Percentiles rank a stretch among this genome's conserved stretches.
These are phyloP conservation scores for Hipposideros armiger DNA, from an alignment of 2,113 vertebrate species.

Conservation along the genomic window DNA sequence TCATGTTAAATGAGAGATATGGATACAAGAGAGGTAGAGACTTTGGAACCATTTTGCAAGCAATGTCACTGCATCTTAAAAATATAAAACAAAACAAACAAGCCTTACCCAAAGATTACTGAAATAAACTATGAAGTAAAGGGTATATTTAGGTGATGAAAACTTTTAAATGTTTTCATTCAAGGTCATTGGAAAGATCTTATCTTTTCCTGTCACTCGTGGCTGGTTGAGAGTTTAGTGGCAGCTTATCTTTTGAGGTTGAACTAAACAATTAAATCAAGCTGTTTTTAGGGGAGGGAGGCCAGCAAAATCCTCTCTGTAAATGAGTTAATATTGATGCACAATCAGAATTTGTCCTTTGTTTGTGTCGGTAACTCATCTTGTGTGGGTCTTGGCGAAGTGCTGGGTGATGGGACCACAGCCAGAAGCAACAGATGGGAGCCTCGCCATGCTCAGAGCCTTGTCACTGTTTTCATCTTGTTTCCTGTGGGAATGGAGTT, in stretches of 20 bases:
- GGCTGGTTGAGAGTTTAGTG: not conserved
- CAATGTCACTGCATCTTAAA: not conserved
- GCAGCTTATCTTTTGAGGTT: not conserved
- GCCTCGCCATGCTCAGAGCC: not conserved
- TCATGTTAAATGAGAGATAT: not conserved
- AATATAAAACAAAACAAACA: not conserved
- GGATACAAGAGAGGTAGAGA: not conserved
- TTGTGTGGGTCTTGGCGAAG: not conserved
- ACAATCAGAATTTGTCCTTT: not conserved
- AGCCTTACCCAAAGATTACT: not conserved
- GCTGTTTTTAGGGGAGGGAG: not conserved
- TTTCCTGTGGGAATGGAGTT: not conserved
- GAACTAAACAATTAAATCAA: not conserved
- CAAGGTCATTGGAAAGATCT: not conserved
- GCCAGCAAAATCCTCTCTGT: not conserved
- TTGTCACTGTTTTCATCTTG: not conserved
- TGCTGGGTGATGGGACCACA: not conserved
- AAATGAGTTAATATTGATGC: not conserved
- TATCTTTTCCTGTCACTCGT: not conserved
- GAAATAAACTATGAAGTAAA: constrained; percentile 21
- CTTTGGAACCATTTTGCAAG: not conserved
- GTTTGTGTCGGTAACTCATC: not conserved
- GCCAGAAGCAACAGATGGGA: not conserved
- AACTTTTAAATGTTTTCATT: constrained; percentile 32
- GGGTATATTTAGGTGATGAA: not conserved